These are phyloP conservation scores for Arrhopalites spinosus DNA, from an alignment of 2,888 invertebrate species.

Conservation along the genomic window DNA sequence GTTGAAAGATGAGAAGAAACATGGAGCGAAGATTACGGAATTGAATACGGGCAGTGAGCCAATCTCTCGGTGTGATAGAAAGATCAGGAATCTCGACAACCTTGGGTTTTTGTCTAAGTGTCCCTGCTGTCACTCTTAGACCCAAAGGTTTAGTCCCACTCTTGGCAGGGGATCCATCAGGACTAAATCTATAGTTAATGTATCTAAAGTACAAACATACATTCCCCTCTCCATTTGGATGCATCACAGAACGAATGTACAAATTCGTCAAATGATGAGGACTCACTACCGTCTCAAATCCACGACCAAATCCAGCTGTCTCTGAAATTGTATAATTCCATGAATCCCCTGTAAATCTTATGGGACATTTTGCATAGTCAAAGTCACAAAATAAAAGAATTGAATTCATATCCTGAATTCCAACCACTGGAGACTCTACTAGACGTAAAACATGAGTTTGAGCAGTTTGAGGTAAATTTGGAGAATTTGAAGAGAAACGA, in stretches of 20 bases:
- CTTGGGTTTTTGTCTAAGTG: slow-evolving; percentile 51
- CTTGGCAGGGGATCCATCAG: slow-evolving; percentile 49
- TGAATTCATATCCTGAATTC: slow-evolving; percentile 50
- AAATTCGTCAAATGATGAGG: slow-evolving; percentile 44
- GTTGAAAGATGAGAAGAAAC: slow-evolving; percentile 55
- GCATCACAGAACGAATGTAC: slow-evolving; percentile 53
- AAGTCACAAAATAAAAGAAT: slow-evolving; percentile 56
- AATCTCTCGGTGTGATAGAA: slow-evolving; percentile 50
- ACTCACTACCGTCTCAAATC: slow-evolving; percentile 51
- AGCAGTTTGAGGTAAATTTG: slow-evolving; percentile 7
- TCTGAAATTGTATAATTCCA: slow-evolving; percentile 55
- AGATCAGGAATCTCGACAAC: slow-evolving; percentile 52
- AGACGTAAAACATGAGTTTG: slow-evolving; percentile 46
- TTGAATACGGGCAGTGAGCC: slow-evolving; percentile 55
- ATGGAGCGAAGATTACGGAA: slow-evolving; percentile 53
- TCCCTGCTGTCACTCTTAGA: slow-evolving; percentile 52
- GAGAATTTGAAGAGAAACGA: slow-evolving; percentile 9
- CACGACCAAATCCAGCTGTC: slow-evolving; percentile 53
- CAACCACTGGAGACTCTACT: slow-evolving; percentile 48
- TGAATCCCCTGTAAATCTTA: slow-evolving; percentile 52
- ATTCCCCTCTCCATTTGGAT: slow-evolving; percentile 50
- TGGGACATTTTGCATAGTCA: slow-evolving; percentile 56
- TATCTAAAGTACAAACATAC: slow-evolving; percentile 54
- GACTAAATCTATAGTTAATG: slow-evolving; percentile 53
- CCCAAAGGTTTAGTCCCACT: slow-evolving; percentile 39